phyloP scores from a whole-genome alignment of 2,113 vertebrate species.

The Geococcyx californianus region DNA sequence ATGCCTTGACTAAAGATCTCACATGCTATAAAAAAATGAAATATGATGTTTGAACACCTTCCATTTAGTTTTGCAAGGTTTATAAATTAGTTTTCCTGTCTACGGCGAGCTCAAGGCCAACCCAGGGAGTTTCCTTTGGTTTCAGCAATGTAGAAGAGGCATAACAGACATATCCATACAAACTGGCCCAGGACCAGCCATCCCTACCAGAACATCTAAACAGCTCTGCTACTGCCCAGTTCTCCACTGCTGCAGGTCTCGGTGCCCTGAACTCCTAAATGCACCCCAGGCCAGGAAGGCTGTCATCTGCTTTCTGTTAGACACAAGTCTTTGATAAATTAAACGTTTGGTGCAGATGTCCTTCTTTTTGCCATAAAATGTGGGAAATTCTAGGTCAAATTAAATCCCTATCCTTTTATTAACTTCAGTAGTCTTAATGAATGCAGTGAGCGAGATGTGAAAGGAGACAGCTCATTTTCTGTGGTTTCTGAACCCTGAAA shows the following conservation, averaged over 20 bases:
- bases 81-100: neutral
- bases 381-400: neutral
- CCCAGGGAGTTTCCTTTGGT: neutral
- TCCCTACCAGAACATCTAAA: neutral
- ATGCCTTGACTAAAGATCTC: neutral
- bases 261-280: rapidly evolving
- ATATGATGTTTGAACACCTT: neutral
- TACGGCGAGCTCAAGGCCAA: neutral
- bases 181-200: neutral
- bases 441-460: neutral
- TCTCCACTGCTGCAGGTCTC: neutral
- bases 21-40: neutral
- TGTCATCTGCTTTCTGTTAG: neutral
- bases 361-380: neutral
- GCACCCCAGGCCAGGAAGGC: neutral
- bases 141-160: neutral
- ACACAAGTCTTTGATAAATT: neutral
- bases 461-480: neutral
- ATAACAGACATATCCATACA: neutral
- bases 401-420: neutral
- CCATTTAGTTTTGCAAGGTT: neutral
- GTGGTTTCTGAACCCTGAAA: neutral
- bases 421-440: neutral
- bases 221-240: neutral
- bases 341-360: neutral